phyloP scores from a whole-genome alignment of 92 coral and sea anemone genomes.

The Parazoanthus atlanticus region DNA sequence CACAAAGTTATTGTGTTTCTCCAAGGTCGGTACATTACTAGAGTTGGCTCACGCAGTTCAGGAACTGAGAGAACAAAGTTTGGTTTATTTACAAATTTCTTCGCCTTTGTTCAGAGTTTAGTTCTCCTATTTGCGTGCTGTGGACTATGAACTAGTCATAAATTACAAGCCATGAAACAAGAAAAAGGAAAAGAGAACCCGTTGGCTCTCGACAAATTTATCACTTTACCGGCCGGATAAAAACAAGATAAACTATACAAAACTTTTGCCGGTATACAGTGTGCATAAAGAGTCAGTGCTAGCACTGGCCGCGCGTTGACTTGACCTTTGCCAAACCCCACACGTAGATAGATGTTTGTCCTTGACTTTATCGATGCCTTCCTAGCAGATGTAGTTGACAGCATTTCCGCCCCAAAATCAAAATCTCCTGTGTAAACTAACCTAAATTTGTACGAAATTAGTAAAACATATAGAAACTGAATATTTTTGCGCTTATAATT shows the following conservation, averaged over 20 bases:
- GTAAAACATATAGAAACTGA: not conserved
- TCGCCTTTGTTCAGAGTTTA: constrained; percentile 4
- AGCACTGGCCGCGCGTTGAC: not conserved
- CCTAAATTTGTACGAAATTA: not conserved
- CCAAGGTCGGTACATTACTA: constrained; percentile 18
- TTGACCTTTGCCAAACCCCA: not conserved
- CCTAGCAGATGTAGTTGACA: not conserved
- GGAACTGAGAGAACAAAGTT: constrained; percentile 17
- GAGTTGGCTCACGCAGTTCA: constrained; percentile 13
- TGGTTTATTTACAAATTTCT: not conserved
- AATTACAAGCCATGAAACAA: constrained; percentile 3
- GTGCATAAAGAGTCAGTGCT: not conserved
- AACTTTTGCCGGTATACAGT: not conserved
- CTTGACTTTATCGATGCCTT: not conserved
- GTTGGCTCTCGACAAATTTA: not conserved
- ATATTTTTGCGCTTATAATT: not conserved
- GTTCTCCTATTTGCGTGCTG: not conserved
- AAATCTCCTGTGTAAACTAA: too few relatives aligned
- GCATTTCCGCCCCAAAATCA: not conserved
- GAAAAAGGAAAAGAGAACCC: not conserved
- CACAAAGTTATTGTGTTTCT: constrained; percentile 32
- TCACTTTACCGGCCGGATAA: not conserved
- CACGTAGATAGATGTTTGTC: not conserved
- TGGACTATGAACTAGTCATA: not conserved
- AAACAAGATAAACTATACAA: not conserved